These are phyloP conservation scores for Tromatobia lineatoria DNA, from an alignment of 2,888 invertebrate genomes.

Conservation along the genomic window DNA sequence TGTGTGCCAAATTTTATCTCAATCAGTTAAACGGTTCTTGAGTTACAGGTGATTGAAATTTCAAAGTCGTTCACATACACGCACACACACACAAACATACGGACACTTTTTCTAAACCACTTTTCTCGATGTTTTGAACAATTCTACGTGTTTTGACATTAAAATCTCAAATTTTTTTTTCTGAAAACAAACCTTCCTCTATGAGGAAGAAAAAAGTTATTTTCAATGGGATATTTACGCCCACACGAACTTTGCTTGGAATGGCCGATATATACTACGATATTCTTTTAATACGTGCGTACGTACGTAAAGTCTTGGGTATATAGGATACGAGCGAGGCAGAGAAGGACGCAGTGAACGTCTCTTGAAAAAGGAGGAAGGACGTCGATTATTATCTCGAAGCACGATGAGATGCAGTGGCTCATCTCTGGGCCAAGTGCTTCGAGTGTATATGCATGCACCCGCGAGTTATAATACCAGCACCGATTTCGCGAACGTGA, in stretches of 20 bases:
- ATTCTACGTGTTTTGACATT: too few relatives aligned
- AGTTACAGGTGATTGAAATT: too few relatives aligned
- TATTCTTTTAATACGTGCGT: conserved; percentile 46
- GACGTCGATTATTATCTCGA: conserved; percentile 71
- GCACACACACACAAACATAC: too few relatives aligned
- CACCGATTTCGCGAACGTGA: conserved; percentile 80
- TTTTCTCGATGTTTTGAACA: too few relatives aligned
- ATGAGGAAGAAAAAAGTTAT: background rate
- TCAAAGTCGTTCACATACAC: too few relatives aligned
- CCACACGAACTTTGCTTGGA: background rate
- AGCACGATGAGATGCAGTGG: conserved; percentile 52
- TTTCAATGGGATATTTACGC: background rate
- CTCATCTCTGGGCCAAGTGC: conserved; percentile 61
- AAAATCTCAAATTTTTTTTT: too few relatives aligned
- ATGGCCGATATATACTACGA: conserved; percentile 21
- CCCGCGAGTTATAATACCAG: conserved; percentile 75
- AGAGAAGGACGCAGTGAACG: conserved; percentile 29
- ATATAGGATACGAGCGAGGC: conserved; percentile 15
- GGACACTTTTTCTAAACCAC: too few relatives aligned
- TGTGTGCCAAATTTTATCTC: too few relatives aligned
- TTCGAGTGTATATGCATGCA: conserved; percentile 59
- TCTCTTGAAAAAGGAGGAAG: conserved; percentile 58
- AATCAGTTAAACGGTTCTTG: too few relatives aligned
- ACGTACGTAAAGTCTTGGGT: conserved; percentile 30
- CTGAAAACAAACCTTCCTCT: too few relatives aligned